These are phyloP conservation scores for Scomber scombrus DNA, from an alignment of 2,113 vertebrate species.

Conservation along the genomic window DNA sequence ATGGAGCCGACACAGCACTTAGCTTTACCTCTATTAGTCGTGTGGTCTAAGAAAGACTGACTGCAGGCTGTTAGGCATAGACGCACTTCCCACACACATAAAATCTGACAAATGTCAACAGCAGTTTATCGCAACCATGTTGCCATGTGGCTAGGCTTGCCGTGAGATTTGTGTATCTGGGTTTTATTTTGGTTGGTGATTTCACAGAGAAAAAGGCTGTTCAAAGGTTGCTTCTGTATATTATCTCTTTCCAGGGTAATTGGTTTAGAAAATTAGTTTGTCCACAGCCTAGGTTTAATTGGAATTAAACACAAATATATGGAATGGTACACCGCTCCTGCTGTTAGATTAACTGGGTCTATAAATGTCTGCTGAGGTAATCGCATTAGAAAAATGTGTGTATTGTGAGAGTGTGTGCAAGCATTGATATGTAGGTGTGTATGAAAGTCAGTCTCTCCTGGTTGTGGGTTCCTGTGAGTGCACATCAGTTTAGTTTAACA, in stretches of 20 bases:
- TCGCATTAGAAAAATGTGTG: slow-evolving; percentile 61
- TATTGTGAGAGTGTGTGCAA: slow-evolving; percentile 20
- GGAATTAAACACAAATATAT: slow-evolving; percentile 76
- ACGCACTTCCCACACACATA: slow-evolving; percentile 46
- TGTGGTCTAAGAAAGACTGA: slow-evolving; percentile 45
- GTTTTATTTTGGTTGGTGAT: slow-evolving; percentile 56
- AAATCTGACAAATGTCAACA: slow-evolving; percentile 60
- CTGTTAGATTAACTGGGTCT: slow-evolving; percentile 77
- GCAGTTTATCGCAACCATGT: slow-evolving; percentile 32
- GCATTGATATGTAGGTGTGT: slow-evolving; percentile 24
- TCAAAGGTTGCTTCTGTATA: slow-evolving; percentile 69
- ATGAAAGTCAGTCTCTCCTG: not conserved
- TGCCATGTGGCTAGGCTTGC: slow-evolving; percentile 36
- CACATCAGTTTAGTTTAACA: slow-evolving; percentile 27
- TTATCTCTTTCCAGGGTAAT: slow-evolving; percentile 74
- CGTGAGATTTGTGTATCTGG: slow-evolving; percentile 48
- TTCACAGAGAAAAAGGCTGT: slow-evolving; percentile 53
- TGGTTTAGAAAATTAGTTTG: slow-evolving; percentile 80
- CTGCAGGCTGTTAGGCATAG: slow-evolving; percentile 46
- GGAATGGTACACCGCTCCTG: slow-evolving; percentile 56
- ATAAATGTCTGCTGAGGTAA: slow-evolving; percentile 72
- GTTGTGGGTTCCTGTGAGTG: slow-evolving; percentile 5
- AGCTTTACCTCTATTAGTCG: slow-evolving; percentile 32
- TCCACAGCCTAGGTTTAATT: slow-evolving; percentile 76
- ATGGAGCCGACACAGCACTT: slow-evolving; percentile 22